A percentile compares a stretch with the other conserved stretches of the same genome.
These are phyloP conservation scores for Amblyornis subalaris DNA, from an alignment of 2,113 vertebrate species.

Conservation along the genomic window DNA sequence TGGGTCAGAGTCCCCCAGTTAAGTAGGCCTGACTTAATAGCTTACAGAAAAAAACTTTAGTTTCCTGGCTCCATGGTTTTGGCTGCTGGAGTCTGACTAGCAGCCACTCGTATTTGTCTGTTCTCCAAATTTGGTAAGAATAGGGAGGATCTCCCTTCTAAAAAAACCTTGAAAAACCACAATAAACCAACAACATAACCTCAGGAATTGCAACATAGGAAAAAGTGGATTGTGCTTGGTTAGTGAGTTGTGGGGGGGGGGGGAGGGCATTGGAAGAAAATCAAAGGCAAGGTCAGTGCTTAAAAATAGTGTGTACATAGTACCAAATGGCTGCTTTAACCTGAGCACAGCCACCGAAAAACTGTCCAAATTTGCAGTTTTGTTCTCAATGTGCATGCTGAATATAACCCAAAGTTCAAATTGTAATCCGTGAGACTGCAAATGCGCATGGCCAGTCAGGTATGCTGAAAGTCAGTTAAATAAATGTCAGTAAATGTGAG, in stretches of 20 bases:
- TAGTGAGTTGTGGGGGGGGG: neutral
- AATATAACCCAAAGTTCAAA: neutral
- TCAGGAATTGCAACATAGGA: neutral
- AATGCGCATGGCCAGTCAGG: neutral
- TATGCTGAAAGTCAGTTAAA: neutral
- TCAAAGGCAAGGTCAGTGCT: neutral
- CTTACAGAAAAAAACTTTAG: neutral
- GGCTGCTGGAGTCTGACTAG: neutral
- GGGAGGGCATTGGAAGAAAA: neutral
- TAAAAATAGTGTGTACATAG: neutral
- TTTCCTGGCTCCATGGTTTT: neutral
- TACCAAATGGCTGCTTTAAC: neutral
- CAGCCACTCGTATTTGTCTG: neutral
- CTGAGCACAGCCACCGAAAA: neutral
- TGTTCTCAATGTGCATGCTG: neutral
- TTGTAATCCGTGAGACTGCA: neutral
- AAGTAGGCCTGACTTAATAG: neutral
- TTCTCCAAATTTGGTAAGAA: neutral
- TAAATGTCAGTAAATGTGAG: neutral
- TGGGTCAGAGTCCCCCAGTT: neutral
- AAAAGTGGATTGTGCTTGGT: neutral
- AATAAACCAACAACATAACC: neutral
- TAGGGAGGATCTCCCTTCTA: neutral
- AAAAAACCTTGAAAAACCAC: neutral
- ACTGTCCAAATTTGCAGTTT: neutral